phyloP scores from a whole-genome alignment of 1,140 invertebrate genomes.

The Tetramorium parvispinum region DNA sequence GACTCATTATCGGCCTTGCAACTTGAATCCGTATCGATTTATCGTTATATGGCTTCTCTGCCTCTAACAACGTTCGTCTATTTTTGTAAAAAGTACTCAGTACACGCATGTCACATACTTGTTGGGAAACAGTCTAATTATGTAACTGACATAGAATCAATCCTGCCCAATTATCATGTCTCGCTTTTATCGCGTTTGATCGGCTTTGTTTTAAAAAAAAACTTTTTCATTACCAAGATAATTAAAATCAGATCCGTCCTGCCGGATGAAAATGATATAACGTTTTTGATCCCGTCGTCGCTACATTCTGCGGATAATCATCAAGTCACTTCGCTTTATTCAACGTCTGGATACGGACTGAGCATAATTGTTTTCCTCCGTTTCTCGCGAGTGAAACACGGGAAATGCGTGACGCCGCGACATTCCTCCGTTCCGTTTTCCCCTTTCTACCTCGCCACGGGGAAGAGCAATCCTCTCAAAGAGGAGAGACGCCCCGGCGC shows the following conservation, averaged over 20 bases:
- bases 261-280: too few relatives aligned
- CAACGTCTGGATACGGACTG: neutral
- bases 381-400: conserved; percentile 26
- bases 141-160: neutral
- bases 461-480: conserved; percentile 59
- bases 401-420: conserved; percentile 36
- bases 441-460: neutral
- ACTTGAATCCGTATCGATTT: neutral
- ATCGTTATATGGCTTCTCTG: neutral
- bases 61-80: neutral
- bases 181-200: neutral
- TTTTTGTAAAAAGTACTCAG: neutral
- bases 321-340: neutral
- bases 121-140: neutral
- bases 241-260: neutral
- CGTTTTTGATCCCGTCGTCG: neutral
- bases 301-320: neutral
- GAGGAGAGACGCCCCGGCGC: conserved; percentile 80
- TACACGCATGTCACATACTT: too few relatives aligned
- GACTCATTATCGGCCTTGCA: conserved; percentile 18
- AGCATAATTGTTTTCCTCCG: conserved; percentile 52
- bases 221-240: neutral
- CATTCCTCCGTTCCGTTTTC: conserved; percentile 18
- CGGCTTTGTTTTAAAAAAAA: neutral
- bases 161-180: neutral